Base-by-base conservation (phyloP, 2,888 invertebrate species). In the Gandaritis pyraliata region DNA sequence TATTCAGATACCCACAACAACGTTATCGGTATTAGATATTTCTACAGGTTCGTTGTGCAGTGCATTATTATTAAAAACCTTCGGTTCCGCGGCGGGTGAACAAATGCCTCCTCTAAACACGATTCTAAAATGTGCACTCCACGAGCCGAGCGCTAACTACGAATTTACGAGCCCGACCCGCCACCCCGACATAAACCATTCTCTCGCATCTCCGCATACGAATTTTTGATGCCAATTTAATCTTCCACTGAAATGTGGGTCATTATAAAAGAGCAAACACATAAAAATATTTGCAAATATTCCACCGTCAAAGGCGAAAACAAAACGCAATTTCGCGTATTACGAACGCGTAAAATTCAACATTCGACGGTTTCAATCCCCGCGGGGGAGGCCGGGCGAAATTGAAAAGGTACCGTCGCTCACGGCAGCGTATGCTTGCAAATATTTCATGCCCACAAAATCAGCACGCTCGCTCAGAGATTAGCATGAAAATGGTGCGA, bases 401-500 rank as follows among this genome's bases (percentile, higher is more conserved):
- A 90, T 86, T 86, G 87, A 87, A 88, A 87, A 85, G 83, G 84
- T 82, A 77, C 77, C 72, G 76, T 69, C 72, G 73, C 68, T 75
- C 77, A 64, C 65, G 61, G 61, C 45, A 49, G 61, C 71, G 71
- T 69, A 68, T 76, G 82, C 81, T 76, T 79, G 82, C 83, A 86
- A 86, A 87, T 86, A 87, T 87, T 87, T 86, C 82, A 86, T 82
- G 81, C 78, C 77, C 78, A 72, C 77, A 74, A 84, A 87, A 87
- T 87, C 87, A 86, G 84, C 82, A 79, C 77, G 78, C 79, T 74
- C 75, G 76, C 77, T 73, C 74, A 71, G 78, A 84, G 83, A 88
- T 88, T 87, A 87, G 82, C 86, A 87, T 86, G 83, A 85, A 86
- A 88, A 88, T 85, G 83, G 84, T 68, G 79, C 74, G 80, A 78